These are phyloP conservation scores for Pogonomyrmex californicus DNA, from an alignment of 1,140 invertebrate species.

Conservation along the genomic window DNA sequence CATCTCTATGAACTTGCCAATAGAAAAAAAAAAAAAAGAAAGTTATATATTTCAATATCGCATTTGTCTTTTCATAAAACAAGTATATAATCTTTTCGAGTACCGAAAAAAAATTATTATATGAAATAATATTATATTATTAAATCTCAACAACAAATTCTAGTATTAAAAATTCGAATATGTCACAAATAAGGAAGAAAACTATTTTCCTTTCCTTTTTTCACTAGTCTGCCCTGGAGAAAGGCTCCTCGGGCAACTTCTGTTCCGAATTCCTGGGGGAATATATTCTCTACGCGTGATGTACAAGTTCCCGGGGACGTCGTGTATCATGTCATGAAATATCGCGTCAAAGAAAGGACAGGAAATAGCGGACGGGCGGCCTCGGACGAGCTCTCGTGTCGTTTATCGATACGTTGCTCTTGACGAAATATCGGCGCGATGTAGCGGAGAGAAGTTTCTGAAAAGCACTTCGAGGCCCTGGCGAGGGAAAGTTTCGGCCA, in stretches of 20 bases:
- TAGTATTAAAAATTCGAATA: background rate
- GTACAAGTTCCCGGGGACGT: slow-evolving; percentile 48
- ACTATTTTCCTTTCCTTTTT: background rate
- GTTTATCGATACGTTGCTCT: slow-evolving; percentile 58
- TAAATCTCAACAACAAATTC: background rate
- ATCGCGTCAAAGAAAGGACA: slow-evolving; percentile 39
- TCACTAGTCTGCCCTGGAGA: background rate
- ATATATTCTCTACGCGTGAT: slow-evolving; percentile 32
- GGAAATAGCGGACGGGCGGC: slow-evolving; percentile 20
- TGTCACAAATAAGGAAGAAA: background rate
- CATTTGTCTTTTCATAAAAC: no score
- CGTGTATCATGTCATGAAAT: slow-evolving; percentile 35
- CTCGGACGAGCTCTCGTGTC: slow-evolving; percentile 34
- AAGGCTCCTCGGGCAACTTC: background rate
- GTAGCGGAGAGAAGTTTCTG: slow-evolving; percentile 47
- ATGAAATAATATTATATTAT: background rate
- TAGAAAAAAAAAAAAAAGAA: background rate
- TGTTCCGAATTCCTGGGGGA: slow-evolving; percentile 7
- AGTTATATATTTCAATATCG: no score
- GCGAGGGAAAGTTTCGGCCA: slow-evolving; percentile 37
- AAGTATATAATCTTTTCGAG: no score
- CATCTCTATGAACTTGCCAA: background rate
- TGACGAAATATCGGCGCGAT: slow-evolving; percentile 63
- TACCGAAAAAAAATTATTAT: no score
- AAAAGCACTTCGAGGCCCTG: slow-evolving; percentile 39